A percentile compares a stretch with the other conserved stretches of the same genome.
Evolutionary conservation across 2,888 invertebrate genomes (phyloP).

Genomic region (Cataglyphis albicans): DNA sequence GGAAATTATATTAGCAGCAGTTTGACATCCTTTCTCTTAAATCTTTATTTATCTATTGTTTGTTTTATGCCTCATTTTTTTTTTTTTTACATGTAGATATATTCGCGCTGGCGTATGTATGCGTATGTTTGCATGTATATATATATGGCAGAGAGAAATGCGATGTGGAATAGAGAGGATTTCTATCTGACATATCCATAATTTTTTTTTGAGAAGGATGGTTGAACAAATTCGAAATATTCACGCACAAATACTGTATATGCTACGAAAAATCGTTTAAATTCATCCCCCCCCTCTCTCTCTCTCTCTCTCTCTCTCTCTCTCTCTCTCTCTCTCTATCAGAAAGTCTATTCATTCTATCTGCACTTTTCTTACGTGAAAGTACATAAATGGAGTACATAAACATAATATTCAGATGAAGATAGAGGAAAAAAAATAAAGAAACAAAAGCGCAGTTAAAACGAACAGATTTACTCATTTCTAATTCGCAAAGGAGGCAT

Average conservation of each 20-base stretch:
- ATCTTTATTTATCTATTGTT: conserved; percentile 64
- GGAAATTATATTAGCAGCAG: conserved; percentile 16
- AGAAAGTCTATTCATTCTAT: conserved; percentile 54
- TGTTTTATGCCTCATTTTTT: conserved; percentile 60
- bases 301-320: too few species aligned
- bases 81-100: conserved; percentile 3
- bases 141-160: conserved; percentile 15
- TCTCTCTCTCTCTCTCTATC: conserved; percentile 1
- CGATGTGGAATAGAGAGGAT: conserved; percentile 14
- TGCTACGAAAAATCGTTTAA: conserved; percentile 71
- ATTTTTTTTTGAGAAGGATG: conserved; percentile 51
- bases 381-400: background rate
- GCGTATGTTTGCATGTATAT: background rate
- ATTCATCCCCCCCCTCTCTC: conserved; percentile 48
- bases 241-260: conserved; percentile 49
- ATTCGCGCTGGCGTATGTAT: background rate
- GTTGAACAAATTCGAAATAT: conserved; percentile 53
- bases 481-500: background rate
- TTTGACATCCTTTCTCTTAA: conserved; percentile 43
- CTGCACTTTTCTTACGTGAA: background rate
- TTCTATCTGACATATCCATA: conserved; percentile 55
- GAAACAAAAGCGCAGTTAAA: background rate
- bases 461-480: background rate
- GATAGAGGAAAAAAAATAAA: background rate
- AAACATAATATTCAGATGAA: background rate